These are phyloP conservation scores for Paratrypauchen microcephalus DNA, from an alignment of 2,797 vertebrate genomes.

Conservation along the genomic window DNA sequence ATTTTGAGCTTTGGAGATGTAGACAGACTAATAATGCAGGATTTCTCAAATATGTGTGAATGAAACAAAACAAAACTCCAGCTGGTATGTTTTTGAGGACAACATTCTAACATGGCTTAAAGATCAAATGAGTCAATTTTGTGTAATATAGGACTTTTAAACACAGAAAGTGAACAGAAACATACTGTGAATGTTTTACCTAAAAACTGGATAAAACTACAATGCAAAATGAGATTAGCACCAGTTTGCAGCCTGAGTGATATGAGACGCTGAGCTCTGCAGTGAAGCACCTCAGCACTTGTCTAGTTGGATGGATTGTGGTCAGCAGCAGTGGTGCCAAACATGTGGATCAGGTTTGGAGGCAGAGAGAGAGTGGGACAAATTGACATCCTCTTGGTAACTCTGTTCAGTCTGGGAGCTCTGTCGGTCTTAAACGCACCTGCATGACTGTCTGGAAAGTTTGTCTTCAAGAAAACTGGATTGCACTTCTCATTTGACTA, in stretches of 20 bases:
- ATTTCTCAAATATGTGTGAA: no score
- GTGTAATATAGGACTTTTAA: no score
- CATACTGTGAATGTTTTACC: neutral
- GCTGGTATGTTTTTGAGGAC: no score
- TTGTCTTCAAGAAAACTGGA: neutral
- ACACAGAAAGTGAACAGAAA: neutral
- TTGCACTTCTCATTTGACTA: neutral
- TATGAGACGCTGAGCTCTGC: neutral
- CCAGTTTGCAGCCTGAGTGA: neutral
- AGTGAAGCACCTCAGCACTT: neutral
- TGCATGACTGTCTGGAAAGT: neutral
- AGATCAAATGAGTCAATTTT: no score
- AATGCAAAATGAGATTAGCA: neutral
- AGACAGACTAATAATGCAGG: no score
- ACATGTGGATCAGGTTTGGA: conserved; percentile 44
- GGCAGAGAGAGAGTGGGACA: conserved; percentile 23
- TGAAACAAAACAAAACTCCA: no score
- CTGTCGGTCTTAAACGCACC: neutral
- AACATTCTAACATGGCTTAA: no score
- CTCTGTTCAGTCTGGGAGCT: neutral
- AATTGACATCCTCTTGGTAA: conserved; percentile 30
- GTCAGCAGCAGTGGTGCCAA: conserved; percentile 25
- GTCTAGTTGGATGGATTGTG: conserved; percentile 16
- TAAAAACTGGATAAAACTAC: neutral
- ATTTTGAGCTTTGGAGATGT: no score